Evolutionary conservation across 2,797 vertebrate species (phyloP).

Genomic region (Fundulus diaphanus): DNA sequence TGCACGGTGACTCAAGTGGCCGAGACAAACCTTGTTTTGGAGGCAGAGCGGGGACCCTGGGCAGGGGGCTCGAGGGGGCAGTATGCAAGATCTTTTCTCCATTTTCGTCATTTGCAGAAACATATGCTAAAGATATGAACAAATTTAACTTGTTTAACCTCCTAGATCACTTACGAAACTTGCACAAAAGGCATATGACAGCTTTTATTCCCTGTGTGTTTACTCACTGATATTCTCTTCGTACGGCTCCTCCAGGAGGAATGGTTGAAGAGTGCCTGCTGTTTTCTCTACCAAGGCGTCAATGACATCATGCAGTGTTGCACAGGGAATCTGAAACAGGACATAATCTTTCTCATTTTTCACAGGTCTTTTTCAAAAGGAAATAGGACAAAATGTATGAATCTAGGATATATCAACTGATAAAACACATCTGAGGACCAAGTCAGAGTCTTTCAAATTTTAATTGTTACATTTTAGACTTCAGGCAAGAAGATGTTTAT

Average conservation of each 20-base stretch:
- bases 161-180: not conserved
- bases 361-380: not conserved
- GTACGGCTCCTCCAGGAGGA: conserved; percentile 84
- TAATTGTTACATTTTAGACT: not conserved
- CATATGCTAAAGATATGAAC: conserved; percentile 77
- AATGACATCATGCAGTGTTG: conserved; percentile 86
- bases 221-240: conserved; percentile 87
- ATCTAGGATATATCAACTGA: not conserved
- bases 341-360: not conserved
- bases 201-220: conserved; percentile 9
- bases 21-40: conserved; percentile 79
- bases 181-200: accelerated
- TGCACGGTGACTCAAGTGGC: not conserved
- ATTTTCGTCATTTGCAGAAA: conserved; percentile 87
- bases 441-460: not conserved
- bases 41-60: conserved; percentile 73
- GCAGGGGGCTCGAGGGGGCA: conserved; percentile 68
- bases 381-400: not conserved
- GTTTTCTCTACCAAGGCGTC: conserved; percentile 85
- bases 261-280: conserved; percentile 83
- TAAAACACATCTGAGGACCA: not conserved
- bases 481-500: no score
- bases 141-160: not conserved
- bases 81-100: conserved; percentile 82
- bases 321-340: conserved; percentile 79